Base-by-base conservation (phyloP, 2,888 invertebrate species). In the Pachycephus smyrnensis region DNA sequence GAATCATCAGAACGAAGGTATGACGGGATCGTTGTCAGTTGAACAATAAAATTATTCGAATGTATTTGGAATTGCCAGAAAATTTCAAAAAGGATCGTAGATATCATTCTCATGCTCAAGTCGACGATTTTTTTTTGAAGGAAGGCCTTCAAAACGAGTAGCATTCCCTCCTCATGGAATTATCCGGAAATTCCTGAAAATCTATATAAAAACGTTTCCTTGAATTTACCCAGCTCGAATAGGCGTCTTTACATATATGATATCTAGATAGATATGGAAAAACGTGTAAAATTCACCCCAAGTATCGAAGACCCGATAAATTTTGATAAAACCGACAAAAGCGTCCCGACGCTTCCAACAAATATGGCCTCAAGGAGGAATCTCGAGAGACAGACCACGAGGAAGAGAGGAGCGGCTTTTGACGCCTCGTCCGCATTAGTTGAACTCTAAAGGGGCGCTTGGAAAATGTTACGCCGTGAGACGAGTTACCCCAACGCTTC, bases 1-100 rank as follows among this genome's bases (percentile, higher is more conserved):
- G 85, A 86, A 86, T 88, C 84, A 83, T 86, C 87, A 84, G 82
- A 85, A 86, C 84, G 82, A 79, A 84, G 81, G 80, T 82, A 80
- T 81, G 84, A 78, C 79, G 79, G 78, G 80, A 80, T 80, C 81
- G 82, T 84, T 81, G 84, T 82, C 81, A 77, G 83, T 81, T 81
- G 82, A 81, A 80, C 85, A 85, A 83, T 84, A 86, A 87, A 87
- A 87, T 84, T 85, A 83, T 83, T 81, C 76, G 83, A 82, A 82
- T 78, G 84, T 82, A 87, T 84, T 87, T 82, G 84, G 80, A 82
- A 80, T 80, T 80, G 73, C 77, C 73, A 79, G 82, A 80, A 76
- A 81, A 2, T 80, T 82, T 80, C 79, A 79, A 81, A 75, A 81
- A 76, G 79, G 86, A 78, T 82, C 82, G 81, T 9, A 15, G 6